These are phyloP conservation scores for Sciurus carolinensis DNA, from an alignment of 2,797 vertebrate genomes.

Conservation along the genomic window DNA sequence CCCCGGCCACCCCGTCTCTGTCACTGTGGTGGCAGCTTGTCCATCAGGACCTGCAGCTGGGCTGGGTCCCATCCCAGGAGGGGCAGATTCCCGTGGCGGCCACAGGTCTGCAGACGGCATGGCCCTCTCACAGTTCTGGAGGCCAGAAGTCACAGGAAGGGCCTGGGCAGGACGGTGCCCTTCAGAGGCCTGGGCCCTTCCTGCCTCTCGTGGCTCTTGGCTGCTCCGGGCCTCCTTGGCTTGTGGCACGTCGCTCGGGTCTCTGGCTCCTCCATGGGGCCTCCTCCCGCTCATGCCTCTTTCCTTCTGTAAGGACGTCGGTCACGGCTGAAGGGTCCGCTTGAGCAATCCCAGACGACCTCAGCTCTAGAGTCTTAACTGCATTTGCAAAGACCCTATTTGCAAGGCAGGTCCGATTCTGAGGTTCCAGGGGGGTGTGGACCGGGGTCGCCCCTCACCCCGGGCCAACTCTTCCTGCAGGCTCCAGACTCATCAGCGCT, in stretches of 20 bases:
- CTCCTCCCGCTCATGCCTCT: neutral
- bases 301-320: neutral
- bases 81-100: fast-evolving
- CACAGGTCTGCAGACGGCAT: too few relatives aligned
- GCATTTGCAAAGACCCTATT: neutral
- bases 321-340: neutral
- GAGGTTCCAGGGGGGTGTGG: neutral
- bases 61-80: neutral
- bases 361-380: neutral
- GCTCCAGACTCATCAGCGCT: neutral
- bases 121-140: fast-evolving
- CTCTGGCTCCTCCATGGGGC: neutral
- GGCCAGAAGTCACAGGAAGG: neutral
- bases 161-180: too few relatives aligned
- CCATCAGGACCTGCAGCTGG: fast-evolving
- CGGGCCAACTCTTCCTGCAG: neutral
- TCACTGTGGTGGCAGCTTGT: neutral
- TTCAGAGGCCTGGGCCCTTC: fast-evolving
- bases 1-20: fast-evolving
- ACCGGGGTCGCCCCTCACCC: neutral
- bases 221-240: fast-evolving
- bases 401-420: neutral
- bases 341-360: neutral
- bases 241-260: fast-evolving
- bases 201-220: neutral